These are phyloP conservation scores for Eunapius fragilis DNA, from an alignment of 37 sponge, comb jelly and placozoan genomes.

Conservation along the genomic window DNA sequence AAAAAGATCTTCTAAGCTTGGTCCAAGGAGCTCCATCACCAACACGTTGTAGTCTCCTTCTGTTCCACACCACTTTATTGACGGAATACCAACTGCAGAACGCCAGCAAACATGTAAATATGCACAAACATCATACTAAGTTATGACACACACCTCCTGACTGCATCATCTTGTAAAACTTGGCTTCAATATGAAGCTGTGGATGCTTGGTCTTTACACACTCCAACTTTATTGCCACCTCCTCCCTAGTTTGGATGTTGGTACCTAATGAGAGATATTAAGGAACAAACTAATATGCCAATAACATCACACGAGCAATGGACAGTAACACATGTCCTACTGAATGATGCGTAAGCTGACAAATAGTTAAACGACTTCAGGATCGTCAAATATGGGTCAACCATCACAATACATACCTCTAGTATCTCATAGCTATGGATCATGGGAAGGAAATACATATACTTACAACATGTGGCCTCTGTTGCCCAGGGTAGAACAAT, in stretches of 20 bases:
- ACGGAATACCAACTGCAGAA: slow-evolving; percentile 93
- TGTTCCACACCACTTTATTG: slow-evolving; percentile 97
- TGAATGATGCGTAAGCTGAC: too few species aligned
- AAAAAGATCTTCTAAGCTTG: slow-evolving; percentile 97
- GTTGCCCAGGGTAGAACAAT: not conserved
- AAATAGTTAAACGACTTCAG: too few species aligned
- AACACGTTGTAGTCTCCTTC: slow-evolving; percentile 99
- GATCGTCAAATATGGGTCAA: too few species aligned
- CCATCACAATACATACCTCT: too few species aligned
- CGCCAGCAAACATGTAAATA: not conserved
- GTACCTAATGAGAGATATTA: slow-evolving; percentile 65
- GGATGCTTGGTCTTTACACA: slow-evolving; percentile 95
- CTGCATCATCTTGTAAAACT: slow-evolving; percentile 99
- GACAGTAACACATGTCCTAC: too few species aligned
- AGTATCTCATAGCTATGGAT: too few species aligned
- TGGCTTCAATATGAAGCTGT: slow-evolving; percentile 98
- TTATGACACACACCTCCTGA: slow-evolving; percentile 87
- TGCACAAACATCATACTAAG: not conserved
- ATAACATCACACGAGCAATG: too few species aligned
- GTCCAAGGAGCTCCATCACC: slow-evolving; percentile 98
- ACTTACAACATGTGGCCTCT: too few species aligned
- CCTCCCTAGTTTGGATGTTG: slow-evolving; percentile 81
- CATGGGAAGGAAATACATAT: too few species aligned
- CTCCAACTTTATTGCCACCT: slow-evolving; percentile 98
- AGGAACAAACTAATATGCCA: too few species aligned